Conservation (phyloP, 2,113 vertebrate genomes). For the Otolemur garnettii region DNA sequence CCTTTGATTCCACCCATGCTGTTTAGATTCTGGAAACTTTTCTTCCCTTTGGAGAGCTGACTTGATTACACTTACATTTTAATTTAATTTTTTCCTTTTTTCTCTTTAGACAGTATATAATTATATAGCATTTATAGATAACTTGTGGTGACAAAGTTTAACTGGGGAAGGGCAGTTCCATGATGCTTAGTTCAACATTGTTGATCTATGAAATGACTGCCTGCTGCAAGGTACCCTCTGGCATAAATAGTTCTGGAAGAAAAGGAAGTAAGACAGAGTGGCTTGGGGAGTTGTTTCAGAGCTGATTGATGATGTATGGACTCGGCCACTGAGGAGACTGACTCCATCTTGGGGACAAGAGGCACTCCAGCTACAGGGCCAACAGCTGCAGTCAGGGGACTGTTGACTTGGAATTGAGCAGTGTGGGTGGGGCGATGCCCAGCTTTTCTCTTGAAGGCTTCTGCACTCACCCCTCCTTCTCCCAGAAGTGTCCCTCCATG, state of each 20-base stretch:
- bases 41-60: conserved; percentile 24
- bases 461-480: background rate
- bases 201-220: conserved; percentile 66
- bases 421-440: rapidly evolving
- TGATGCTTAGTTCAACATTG: conserved; percentile 20
- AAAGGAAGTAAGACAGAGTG: conserved; percentile 1
- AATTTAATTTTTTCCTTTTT: too few species aligned
- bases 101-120: conserved; percentile 22
- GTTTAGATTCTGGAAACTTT: background rate
- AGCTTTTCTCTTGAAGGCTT: background rate
- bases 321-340: rapidly evolving
- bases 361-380: too few species aligned
- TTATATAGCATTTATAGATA: conserved; percentile 72
- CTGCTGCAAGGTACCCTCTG: conserved; percentile 60
- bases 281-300: background rate
- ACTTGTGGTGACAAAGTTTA: conserved; percentile 64
- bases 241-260: background rate
- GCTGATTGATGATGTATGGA: background rate
- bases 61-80: conserved; percentile 62
- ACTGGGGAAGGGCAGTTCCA: conserved; percentile 63
- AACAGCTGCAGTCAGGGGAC: background rate
- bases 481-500: background rate
- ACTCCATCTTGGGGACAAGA: background rate
- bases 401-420: background rate
- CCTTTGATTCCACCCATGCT: background rate